Evolutionary conservation across 1,140 invertebrate genomes (phyloP), one percentile per base, ranked within the genome.

Genomic region (Panulirus ornatus): DNA sequence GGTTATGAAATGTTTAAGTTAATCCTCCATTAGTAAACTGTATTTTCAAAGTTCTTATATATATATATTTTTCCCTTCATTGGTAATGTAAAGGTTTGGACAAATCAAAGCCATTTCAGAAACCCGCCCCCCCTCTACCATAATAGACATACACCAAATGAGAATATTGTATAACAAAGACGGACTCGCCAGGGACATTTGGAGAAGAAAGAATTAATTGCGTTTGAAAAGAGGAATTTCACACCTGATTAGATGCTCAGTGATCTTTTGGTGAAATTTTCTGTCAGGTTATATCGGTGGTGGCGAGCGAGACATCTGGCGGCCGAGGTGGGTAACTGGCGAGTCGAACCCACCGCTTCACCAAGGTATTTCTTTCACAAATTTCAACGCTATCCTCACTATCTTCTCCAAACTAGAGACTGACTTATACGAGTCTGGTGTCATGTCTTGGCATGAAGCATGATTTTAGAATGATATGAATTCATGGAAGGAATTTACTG

Each of bases 121-220:
- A 30, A 66, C 42, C 27, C 79, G 73, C 42, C 40, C 85, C n/a
- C 9, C 5, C 3, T 5, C 22, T 16, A 19, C n/a, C 70, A 87
- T 87, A 87, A 87, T 87, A 83, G 86, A 88, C 40, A 44, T 79
- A 79, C 71, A 88, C 40, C 42, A 44, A 71, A 70, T 71, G 86
- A 73, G 86, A 82, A 75, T 75, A 88, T 81, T 88, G 86, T 88
- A 88, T 88, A 88, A 82, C 82, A 82, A 82, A 82, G 86, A 78
- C 58, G 78, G 86, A 51, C 86, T 51, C 73, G 78, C 58, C 44
- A 30, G 40, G 86, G 86, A 58, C 86, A 82, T 88, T 82, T 88
- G 76, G 86, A 82, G 86, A 88, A 88, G 71, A 88, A 88, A 88
- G 86, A 88, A 88, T 88, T 88, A 88, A 88, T 88, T 88, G 86